Percentiles rank a stretch among this genome's conserved stretches.
phyloP scores from a whole-genome alignment of 2,113 vertebrate genomes.

The Nerophis ophidion region DNA sequence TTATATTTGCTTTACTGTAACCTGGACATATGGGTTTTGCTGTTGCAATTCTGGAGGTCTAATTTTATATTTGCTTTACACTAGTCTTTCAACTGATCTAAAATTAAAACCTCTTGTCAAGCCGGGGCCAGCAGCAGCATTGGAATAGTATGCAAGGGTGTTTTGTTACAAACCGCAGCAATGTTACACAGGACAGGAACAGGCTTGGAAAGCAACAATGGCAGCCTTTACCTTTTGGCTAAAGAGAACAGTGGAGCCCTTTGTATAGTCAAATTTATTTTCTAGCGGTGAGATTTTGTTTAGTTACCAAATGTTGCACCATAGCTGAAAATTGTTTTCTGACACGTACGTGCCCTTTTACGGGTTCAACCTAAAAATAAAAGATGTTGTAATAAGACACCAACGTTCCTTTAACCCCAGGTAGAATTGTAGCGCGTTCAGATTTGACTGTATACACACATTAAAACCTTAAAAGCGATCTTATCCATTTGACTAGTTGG shows the following conservation, averaged over 20 bases:
- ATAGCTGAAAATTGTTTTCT: no score
- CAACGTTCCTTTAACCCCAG: no score
- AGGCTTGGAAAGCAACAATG: background rate
- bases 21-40: background rate
- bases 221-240: background rate
- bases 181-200: background rate
- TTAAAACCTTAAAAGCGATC: no score
- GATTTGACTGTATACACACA: no score
- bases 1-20: background rate
- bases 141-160: background rate
- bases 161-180: background rate
- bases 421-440: no score
- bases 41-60: background rate
- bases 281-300: no score
- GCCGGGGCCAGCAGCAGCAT: background rate
- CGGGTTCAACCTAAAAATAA: no score
- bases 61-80: background rate
- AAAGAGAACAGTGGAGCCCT: background rate
- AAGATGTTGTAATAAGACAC: no score
- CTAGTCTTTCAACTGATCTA: background rate
- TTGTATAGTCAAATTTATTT: background rate
- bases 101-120: background rate
- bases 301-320: no score
- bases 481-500: no score
- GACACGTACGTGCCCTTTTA: no score